A percentile compares a stretch with the other conserved stretches of the same genome.
These are phyloP conservation scores for Charaxes varanes DNA, from an alignment of 1,140 invertebrate species.

Conservation along the genomic window DNA sequence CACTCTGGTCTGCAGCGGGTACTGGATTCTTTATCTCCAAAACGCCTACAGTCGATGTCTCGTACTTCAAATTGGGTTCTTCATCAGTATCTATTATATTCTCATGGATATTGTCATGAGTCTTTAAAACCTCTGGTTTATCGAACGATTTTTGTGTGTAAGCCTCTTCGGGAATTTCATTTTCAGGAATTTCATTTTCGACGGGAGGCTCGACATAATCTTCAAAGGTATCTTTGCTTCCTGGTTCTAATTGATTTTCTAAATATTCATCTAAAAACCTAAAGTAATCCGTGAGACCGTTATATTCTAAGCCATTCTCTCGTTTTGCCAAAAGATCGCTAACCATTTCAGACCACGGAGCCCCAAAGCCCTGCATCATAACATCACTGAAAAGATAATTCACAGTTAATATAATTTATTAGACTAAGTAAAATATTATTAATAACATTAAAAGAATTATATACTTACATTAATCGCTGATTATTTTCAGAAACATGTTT, in stretches of 20 bases:
- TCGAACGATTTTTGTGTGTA: constrained; percentile 2
- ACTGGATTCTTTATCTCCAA: constrained; percentile 62
- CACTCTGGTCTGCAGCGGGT: constrained; percentile 35
- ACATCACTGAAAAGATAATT: constrained; percentile 46
- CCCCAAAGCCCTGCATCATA: constrained; percentile 54
- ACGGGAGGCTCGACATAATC: constrained; percentile 45
- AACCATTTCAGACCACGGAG: constrained; percentile 50
- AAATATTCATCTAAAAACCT: constrained; percentile 61
- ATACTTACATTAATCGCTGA: constrained; percentile 51
- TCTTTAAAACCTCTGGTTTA: constrained; percentile 23
- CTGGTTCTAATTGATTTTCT: constrained; percentile 56
- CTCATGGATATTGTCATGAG: constrained; percentile 34
- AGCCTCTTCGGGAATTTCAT: constrained; percentile 39
- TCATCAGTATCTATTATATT: constrained; percentile 52
- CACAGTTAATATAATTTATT: too few relatives aligned
- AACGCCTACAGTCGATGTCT: constrained; percentile 58
- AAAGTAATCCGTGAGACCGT: constrained; percentile 57
- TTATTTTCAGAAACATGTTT: constrained; percentile 47
- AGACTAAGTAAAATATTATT: constrained; percentile 14
- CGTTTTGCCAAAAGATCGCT: constrained; percentile 55
- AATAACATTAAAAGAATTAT: constrained; percentile 2
- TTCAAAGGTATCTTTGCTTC: constrained; percentile 28
- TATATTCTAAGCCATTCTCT: constrained; percentile 56
- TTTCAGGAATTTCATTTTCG: constrained; percentile 29
- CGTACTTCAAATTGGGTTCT: constrained; percentile 39